These are phyloP conservation scores for Lissocephala sabroskyi DNA, from an alignment of 2,888 invertebrate species.

Conservation along the genomic window DNA sequence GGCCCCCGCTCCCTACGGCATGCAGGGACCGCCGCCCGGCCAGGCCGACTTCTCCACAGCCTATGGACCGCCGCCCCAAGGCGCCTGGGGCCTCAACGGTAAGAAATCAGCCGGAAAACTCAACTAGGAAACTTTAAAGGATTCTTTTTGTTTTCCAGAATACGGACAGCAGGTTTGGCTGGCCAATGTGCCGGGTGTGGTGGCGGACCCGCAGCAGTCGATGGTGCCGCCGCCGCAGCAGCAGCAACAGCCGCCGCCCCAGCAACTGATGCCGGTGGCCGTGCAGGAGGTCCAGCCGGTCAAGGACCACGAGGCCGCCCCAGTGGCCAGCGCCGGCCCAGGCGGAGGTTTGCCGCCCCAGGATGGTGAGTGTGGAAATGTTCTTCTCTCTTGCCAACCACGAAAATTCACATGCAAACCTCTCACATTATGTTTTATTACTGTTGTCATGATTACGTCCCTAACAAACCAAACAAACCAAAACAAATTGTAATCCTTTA, in stretches of 20 bases:
- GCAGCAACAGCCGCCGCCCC: slow-evolving; percentile 20
- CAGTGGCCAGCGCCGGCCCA: slow-evolving; percentile 31
- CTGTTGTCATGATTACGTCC: slow-evolving; percentile 49
- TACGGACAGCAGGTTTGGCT: slow-evolving; percentile 63
- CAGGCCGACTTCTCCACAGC: slow-evolving; percentile 49
- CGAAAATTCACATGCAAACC: slow-evolving; percentile 55
- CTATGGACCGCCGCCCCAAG: slow-evolving; percentile 58
- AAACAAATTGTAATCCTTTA: too few species aligned
- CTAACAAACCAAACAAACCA: slow-evolving; percentile 20
- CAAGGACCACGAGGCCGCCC: slow-evolving; percentile 15
- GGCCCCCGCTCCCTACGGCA: slow-evolving; percentile 40
- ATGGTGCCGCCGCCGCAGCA: slow-evolving; percentile 18
- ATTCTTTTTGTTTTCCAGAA: slow-evolving; percentile 19
- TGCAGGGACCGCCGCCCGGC: slow-evolving; percentile 52
- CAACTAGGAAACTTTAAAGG: not conserved
- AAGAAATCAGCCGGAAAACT: slow-evolving; percentile 3
- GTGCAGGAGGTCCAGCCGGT: not conserved
- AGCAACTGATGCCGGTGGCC: slow-evolving; percentile 6
- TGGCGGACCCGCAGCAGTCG: slow-evolving; percentile 22
- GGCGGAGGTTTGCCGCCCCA: slow-evolving; percentile 62
- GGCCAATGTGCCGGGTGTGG: slow-evolving; percentile 27
- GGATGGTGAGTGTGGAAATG: slow-evolving; percentile 69
- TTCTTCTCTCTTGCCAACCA: slow-evolving; percentile 33
- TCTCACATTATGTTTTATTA: slow-evolving; percentile 53
- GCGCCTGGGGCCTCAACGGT: slow-evolving; percentile 65